These are phyloP conservation scores for Leucophora obtusa DNA, from an alignment of 2,888 invertebrate species.

Conservation along the genomic window DNA sequence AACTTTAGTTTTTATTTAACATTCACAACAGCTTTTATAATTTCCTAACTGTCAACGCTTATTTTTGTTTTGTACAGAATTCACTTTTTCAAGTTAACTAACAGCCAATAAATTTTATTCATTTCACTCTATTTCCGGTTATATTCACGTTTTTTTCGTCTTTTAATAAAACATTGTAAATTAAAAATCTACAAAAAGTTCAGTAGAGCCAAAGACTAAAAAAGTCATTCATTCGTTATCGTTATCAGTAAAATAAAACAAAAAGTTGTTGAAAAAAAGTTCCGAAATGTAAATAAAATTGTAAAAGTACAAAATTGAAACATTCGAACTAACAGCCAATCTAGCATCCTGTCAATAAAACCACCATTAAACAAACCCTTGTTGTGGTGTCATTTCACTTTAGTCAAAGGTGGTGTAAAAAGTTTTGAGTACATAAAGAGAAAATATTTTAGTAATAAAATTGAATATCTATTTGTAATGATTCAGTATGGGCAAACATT, in stretches of 20 bases:
- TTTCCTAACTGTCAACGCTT: background rate
- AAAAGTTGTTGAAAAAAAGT: constrained; percentile 27
- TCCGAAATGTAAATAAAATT: constrained; percentile 43
- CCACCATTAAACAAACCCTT: constrained; percentile 12
- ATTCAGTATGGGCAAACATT: too few relatives aligned
- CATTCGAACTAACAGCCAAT: background rate
- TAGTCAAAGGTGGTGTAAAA: background rate
- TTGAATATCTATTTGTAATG: too few relatives aligned
- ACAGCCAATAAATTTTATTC: constrained; percentile 51
- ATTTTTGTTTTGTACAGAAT: background rate
- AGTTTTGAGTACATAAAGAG: too few relatives aligned
- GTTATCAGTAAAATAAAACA: constrained; percentile 1
- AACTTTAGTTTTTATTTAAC: background rate
- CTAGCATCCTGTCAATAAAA: constrained; percentile 39
- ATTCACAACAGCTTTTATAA: too few relatives aligned
- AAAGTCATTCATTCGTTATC: constrained; percentile 40
- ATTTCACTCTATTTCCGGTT: constrained; percentile 41
- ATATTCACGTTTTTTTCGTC: constrained; percentile 24
- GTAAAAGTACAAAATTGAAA: constrained; percentile 22
- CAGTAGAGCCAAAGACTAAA: background rate
- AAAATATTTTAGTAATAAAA: too few relatives aligned
- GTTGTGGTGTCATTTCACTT: constrained; percentile 37
- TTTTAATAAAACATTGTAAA: constrained; percentile 38
- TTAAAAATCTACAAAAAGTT: background rate
- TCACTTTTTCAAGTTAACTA: constrained; percentile 27